phyloP scores from a whole-genome alignment of 2,113 vertebrate genomes.

The Mesocricetus auratus region DNA sequence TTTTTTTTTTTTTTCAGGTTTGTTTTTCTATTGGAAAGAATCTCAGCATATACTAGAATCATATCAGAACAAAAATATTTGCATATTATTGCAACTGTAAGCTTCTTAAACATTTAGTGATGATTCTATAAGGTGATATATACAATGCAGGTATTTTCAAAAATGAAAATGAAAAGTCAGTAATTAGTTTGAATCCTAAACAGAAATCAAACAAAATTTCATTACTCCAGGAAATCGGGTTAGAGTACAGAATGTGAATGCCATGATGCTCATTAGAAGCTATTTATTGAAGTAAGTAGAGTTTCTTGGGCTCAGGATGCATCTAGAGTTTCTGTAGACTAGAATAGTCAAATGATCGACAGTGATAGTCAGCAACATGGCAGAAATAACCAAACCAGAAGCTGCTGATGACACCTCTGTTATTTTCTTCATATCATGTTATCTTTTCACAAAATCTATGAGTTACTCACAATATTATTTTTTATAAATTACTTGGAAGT shows the following conservation, averaged over 20 bases:
- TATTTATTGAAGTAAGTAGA: neutral
- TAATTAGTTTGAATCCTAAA: conserved; percentile 14
- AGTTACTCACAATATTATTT: neutral
- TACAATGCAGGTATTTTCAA: conserved; percentile 2
- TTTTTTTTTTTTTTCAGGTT: too few species aligned
- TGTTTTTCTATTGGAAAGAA: neutral
- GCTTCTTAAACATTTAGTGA: neutral
- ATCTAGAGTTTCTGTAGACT: neutral
- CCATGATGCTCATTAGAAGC: neutral
- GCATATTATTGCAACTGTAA: neutral
- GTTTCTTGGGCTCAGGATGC: neutral
- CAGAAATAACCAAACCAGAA: neutral
- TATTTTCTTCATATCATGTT: neutral
- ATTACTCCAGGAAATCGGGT: neutral
- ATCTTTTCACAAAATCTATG: neutral
- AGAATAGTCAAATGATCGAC: neutral
- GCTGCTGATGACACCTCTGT: neutral
- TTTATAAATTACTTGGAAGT: neutral
- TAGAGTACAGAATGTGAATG: neutral
- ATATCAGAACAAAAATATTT: neutral
- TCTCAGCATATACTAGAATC: neutral
- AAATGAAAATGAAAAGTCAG: neutral
- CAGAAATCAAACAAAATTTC: neutral
- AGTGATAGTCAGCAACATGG: neutral
- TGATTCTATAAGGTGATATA: neutral